A percentile compares a stretch with the other conserved stretches of the same genome.
These are phyloP conservation scores for Copidosoma aretas DNA, from an alignment of 2,888 invertebrate species.

Conservation along the genomic window DNA sequence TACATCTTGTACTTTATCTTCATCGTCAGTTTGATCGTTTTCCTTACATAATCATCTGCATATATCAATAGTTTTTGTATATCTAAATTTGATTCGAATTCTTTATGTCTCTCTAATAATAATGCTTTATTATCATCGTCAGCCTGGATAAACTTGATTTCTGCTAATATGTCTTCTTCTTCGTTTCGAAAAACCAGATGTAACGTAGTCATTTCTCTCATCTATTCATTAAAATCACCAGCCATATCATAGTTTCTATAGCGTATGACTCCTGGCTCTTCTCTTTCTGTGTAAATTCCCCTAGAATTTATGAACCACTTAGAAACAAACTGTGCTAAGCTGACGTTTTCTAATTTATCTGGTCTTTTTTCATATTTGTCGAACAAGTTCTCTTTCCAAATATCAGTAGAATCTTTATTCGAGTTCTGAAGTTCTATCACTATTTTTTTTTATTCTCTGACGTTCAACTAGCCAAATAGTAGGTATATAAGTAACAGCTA, in stretches of 20 bases:
- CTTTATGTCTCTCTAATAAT: conserved; percentile 50
- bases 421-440: conserved; percentile 43
- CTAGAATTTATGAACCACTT: conserved; percentile 42
- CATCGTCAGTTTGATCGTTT: neutral
- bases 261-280: conserved; percentile 51
- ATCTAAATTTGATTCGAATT: conserved; percentile 52
- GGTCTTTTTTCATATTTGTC: conserved; percentile 60
- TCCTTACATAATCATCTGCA: conserved; percentile 37
- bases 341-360: conserved; percentile 47
- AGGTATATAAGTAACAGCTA: conserved; percentile 43
- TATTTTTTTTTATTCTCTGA: conserved; percentile 52
- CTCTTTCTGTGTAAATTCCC: conserved; percentile 44
- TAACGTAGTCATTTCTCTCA: conserved; percentile 44
- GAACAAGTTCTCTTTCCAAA: conserved; percentile 61
- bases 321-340: conserved; percentile 59
- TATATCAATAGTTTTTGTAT: conserved; percentile 47
- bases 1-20: too few relatives aligned
- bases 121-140: conserved; percentile 48
- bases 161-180: conserved; percentile 55
- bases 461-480: conserved; percentile 55
- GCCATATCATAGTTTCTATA: conserved; percentile 58
- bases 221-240: conserved; percentile 52
- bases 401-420: conserved; percentile 48
- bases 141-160: conserved; percentile 52
- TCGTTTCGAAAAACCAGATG: conserved; percentile 57